These are phyloP conservation scores for Ceraclea dissimilis DNA, from an alignment of 2,888 invertebrate genomes.

Conservation along the genomic window DNA sequence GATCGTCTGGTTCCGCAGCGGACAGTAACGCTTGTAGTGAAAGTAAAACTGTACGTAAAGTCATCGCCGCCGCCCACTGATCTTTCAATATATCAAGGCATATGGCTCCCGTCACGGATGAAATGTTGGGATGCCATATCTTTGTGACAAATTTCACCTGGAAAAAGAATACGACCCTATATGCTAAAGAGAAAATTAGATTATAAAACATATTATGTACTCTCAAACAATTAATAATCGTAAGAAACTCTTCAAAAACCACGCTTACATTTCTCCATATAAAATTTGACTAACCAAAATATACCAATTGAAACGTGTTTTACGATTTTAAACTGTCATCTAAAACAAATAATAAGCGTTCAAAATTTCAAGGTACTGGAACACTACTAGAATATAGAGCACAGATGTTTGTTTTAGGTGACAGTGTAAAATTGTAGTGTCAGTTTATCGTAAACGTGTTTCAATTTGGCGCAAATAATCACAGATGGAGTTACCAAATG, in stretches of 20 bases:
- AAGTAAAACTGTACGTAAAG: slow-evolving; percentile 87
- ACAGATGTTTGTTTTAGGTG: too few relatives aligned
- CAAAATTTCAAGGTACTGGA: too few relatives aligned
- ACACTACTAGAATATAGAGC: too few relatives aligned
- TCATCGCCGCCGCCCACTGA: slow-evolving; percentile 99
- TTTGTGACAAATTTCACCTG: slow-evolving; percentile 94
- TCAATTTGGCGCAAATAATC: too few relatives aligned
- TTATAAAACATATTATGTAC: not conserved
- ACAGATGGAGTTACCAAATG: too few relatives aligned
- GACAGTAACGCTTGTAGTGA: slow-evolving; percentile 93
- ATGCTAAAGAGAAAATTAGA: not conserved
- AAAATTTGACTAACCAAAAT: too few relatives aligned
- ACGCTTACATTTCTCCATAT: too few relatives aligned
- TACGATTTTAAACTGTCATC: not conserved
- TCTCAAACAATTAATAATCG: not conserved
- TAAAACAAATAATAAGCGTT: too few relatives aligned
- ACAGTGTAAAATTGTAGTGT: too few relatives aligned
- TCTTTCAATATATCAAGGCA: slow-evolving; percentile 98
- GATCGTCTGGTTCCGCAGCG: slow-evolving; percentile 89
- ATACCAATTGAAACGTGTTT: too few relatives aligned
- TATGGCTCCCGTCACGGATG: slow-evolving; percentile 96
- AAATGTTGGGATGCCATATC: slow-evolving; percentile 99
- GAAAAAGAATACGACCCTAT: slow-evolving; percentile 27
- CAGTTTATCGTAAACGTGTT: too few relatives aligned
- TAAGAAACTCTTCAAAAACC: not conserved